Evolutionary conservation across 2,113 vertebrate species (phyloP).

Genomic region (Arizona elegans): DNA sequence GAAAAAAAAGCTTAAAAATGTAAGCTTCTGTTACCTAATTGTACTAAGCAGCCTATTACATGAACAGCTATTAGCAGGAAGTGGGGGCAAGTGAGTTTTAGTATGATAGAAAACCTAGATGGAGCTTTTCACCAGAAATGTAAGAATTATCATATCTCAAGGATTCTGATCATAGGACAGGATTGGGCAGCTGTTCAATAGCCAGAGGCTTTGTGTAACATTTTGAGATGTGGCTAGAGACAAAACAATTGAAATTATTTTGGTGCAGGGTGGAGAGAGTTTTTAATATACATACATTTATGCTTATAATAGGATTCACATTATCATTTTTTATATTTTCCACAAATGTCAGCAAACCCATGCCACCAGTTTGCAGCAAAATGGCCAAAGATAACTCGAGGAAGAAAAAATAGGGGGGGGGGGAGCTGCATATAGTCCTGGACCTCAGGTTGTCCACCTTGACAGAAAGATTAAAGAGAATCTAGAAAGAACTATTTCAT

Average conservation of each 20-base stretch:
- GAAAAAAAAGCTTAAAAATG: constrained; percentile 40
- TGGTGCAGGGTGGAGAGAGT: neutral
- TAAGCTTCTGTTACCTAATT: constrained; percentile 52
- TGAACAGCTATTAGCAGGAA: constrained; percentile 48
- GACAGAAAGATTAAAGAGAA: constrained; percentile 33
- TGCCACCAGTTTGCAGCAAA: neutral
- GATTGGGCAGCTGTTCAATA: neutral
- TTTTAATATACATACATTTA: neutral
- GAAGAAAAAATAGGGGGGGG: neutral
- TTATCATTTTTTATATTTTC: neutral
- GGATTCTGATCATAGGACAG: neutral
- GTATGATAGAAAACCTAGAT: constrained; percentile 40
- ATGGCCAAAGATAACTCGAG: neutral
- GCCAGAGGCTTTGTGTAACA: neutral
- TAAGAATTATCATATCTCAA: neutral
- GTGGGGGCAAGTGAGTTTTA: constrained; percentile 41
- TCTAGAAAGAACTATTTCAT: neutral
- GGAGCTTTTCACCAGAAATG: constrained; percentile 14
- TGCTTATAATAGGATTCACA: neutral
- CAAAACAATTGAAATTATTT: neutral
- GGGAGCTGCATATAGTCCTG: neutral
- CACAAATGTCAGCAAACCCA: neutral
- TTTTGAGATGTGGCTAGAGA: neutral
- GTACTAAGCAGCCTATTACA: constrained; percentile 55
- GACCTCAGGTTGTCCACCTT: neutral